Base-by-base conservation (phyloP, 2,888 invertebrate genomes). In the Lasioglossum calceatum region DNA sequence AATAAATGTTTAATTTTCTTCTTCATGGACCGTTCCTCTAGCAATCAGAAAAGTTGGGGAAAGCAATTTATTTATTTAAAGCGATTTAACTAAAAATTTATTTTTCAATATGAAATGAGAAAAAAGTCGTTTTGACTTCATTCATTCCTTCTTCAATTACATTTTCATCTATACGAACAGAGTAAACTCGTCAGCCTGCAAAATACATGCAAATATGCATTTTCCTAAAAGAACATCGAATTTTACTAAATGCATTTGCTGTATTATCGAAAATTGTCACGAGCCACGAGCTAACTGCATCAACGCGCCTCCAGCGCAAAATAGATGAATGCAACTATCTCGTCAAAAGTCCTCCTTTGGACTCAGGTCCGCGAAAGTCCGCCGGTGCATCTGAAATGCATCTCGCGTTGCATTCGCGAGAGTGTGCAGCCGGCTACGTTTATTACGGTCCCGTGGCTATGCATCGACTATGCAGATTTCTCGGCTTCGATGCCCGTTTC, bases 401-500 rank as follows among this genome's bases (percentile, higher is more conserved):
- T 19, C 23, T 23, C 23, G 10, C 39, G 70, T 39, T 10, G 36
- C 36, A 70, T 39, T 39, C 70, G 70, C 4, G 70, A 10, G 16
- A 39, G n/a, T 16, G 39, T 32, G n/a, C 16, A 16, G 42, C 54
- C n/a, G 47, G 10, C 42, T 12, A 71, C 44, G 70, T 84, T 77
- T 74, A 84, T 76, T 39, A 73, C 67, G 67, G 54, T 58, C 73
- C 64, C 79, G 39, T 50, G 76, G 64, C 10, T 61, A 77, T 70
- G 75, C 79, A 67, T 76, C 36, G 73, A n/a, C 50, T 80, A 80
- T 81, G 75, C 75, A 78, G 64, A 81, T 72, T 80, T 73, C 36
- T 23, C 36, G 27, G 39, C 10, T 54, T 10, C 3, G 61, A 27
- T 47, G 7, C 27, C 7, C 19, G 10, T 70, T 27, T 19, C n/a